Percentiles rank a stretch among this genome's conserved stretches.
phyloP scores from a whole-genome alignment of 2,113 vertebrate species.

The Panthera uncia region DNA sequence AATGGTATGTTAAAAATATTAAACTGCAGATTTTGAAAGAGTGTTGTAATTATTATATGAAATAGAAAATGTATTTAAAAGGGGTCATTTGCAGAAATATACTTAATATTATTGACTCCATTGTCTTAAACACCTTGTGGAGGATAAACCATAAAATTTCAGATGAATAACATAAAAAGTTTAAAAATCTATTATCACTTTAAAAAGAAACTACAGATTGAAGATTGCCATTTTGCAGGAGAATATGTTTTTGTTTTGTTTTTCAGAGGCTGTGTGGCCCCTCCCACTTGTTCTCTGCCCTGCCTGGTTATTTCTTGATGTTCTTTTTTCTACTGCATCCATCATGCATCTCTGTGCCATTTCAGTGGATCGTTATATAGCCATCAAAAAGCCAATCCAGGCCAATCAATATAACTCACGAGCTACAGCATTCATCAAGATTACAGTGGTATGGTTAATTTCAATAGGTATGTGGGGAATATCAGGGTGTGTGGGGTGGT shows the following conservation, averaged over 20 bases:
- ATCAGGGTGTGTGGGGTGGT: neutral
- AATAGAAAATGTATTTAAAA: conserved; percentile 21
- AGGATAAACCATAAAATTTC: conserved; percentile 14
- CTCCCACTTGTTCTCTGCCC: conserved; percentile 94
- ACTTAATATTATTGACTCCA: conserved; percentile 29
- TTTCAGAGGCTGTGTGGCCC: conserved; percentile 94
- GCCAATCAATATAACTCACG: conserved; percentile 97
- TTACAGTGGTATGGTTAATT: conserved; percentile 96
- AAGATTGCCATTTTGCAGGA: conserved; percentile 33
- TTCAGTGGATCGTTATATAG: conserved; percentile 97
- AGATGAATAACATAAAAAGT: neutral
- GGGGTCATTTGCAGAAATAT: conserved; percentile 33
- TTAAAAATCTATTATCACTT: neutral
- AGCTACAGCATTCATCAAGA: conserved; percentile 94
- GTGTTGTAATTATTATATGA: neutral
- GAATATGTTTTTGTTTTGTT: conserved; percentile 41
- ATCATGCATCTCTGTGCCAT: conserved; percentile 99
- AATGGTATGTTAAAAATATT: neutral
- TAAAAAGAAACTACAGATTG: neutral
- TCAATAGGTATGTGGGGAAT: conserved; percentile 92
- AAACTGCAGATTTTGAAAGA: conserved; percentile 14
- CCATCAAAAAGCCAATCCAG: conserved; percentile 98
- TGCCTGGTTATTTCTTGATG: conserved; percentile 98
- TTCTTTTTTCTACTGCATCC: conserved; percentile 98
- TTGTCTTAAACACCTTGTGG: neutral